Evolutionary conservation across 2,113 vertebrate genomes (phyloP).

Genomic region (Muscicapa adusta): DNA sequence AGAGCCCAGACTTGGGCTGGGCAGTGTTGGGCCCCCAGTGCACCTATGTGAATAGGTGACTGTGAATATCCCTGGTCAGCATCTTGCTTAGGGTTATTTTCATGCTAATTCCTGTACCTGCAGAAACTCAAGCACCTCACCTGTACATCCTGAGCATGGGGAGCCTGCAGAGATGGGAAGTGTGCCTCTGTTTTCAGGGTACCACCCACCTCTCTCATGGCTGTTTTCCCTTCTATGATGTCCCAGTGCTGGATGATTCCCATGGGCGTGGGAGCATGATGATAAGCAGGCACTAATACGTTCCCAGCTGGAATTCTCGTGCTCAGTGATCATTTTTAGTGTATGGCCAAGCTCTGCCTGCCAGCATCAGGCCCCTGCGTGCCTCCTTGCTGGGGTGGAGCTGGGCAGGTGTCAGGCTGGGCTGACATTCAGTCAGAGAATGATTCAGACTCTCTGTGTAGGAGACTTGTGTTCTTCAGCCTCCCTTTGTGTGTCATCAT

Average conservation of each 20-base stretch:
- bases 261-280: accelerated
- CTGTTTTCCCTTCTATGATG: not conserved
- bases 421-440: not conserved
- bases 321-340: not conserved
- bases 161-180: not conserved
- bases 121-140: not conserved
- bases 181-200: not conserved
- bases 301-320: not conserved
- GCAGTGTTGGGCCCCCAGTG: not conserved
- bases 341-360: not conserved
- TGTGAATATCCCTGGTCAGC: accelerated
- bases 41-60: not conserved
- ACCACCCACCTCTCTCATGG: not conserved
- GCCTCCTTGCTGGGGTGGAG: not conserved
- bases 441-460: not conserved
- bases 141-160: not conserved
- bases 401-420: not conserved
- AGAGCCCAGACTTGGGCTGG: not conserved
- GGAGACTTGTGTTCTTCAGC: not conserved
- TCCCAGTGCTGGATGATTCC: not conserved
- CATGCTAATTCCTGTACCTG: not conserved
- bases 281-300: not conserved
- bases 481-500: not conserved
- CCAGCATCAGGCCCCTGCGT: not conserved
- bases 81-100: not conserved